These are phyloP conservation scores for Aplysina aerophoba DNA, from an alignment of 37 sponge, comb jelly and placozoan genomes.

Conservation along the genomic window DNA sequence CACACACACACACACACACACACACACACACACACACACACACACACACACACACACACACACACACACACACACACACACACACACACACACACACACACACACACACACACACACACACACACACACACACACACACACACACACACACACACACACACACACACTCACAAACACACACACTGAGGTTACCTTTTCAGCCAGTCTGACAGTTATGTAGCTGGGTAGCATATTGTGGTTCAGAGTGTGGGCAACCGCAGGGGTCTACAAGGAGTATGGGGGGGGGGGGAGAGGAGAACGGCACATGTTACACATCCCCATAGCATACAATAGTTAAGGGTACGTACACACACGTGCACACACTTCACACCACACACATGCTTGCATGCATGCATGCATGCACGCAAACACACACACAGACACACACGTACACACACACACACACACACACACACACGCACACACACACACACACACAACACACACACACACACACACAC, in stretches of 20 bases:
- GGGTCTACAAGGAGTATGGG: no score
- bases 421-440: not conserved
- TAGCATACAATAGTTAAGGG: no score
- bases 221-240: conserved; percentile 40
- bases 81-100: not conserved
- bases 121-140: no score
- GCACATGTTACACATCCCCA: no score
- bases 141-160: no score
- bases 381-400: no score
- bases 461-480: no score
- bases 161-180: not conserved
- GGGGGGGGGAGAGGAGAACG: no score
- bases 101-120: no score
- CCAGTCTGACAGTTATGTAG: conserved; percentile 69
- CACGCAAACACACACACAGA: not conserved
- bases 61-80: not conserved
- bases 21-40: no score
- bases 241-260: not conserved
- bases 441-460: not conserved
- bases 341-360: not conserved
- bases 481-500: not conserved
- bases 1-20: no score
- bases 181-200: conserved; percentile 63
- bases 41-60: no score
- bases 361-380: not conserved